These are phyloP conservation scores for Siderastrea radians DNA, from an alignment of 92 coral and sea anemone genomes.

Conservation along the genomic window DNA sequence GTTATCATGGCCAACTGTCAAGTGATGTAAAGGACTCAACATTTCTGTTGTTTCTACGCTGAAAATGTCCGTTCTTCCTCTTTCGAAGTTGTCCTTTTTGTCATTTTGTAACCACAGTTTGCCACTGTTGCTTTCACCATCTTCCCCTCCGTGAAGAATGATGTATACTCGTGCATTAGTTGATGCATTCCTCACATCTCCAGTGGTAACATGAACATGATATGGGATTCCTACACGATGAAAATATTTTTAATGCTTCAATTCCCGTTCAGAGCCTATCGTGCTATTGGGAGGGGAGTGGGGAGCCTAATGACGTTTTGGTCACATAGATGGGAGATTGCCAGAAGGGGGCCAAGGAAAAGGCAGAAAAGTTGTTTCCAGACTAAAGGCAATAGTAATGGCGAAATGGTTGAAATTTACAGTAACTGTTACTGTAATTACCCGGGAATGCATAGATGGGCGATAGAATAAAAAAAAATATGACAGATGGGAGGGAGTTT, in stretches of 20 bases:
- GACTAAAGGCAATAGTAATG: too few species aligned
- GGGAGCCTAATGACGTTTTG: too few species aligned
- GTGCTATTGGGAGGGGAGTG: background rate
- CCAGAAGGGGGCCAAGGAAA: too few species aligned
- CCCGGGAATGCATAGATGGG: too few species aligned
- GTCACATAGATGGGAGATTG: too few species aligned
- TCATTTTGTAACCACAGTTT: constrained; percentile 92
- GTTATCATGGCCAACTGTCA: constrained; percentile 97
- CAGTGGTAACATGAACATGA: constrained; percentile 91
- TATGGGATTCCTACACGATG: constrained; percentile 83
- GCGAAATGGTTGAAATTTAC: too few species aligned
- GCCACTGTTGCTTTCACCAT: constrained; percentile 93
- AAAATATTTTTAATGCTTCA: background rate
- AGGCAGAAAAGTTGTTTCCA: too few species aligned
- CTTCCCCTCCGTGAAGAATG: constrained; percentile 93
- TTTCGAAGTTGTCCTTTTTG: constrained; percentile 83
- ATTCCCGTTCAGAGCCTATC: background rate
- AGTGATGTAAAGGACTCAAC: constrained; percentile 96
- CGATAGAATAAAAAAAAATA: too few species aligned
- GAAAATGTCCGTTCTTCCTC: constrained; percentile 94
- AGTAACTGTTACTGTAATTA: too few species aligned
- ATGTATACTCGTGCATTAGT: constrained; percentile 93
- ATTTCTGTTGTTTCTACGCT: constrained; percentile 85
- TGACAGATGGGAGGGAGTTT: too few species aligned
- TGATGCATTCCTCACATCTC: constrained; percentile 89